These are phyloP conservation scores for Caenorhabditis sp. DNA, from an alignment of 2,888 invertebrate genomes.

Conservation along the genomic window DNA sequence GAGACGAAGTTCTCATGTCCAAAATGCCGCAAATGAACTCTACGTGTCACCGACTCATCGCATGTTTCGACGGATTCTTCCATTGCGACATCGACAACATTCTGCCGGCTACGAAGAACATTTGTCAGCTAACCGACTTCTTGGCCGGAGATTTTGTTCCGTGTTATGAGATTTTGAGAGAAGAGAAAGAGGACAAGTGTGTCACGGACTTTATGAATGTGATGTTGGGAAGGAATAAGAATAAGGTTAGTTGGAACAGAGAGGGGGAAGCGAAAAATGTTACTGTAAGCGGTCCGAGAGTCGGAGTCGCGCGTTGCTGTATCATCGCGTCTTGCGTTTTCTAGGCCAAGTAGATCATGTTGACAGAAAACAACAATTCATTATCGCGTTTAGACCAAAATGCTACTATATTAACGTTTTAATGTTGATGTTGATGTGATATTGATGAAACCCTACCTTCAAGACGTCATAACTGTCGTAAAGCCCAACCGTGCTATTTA, in stretches of 20 bases:
- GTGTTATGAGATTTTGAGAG: neutral
- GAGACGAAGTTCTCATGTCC: neutral
- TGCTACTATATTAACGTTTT: too few relatives aligned
- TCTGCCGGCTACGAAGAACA: neutral
- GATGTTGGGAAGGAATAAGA: neutral
- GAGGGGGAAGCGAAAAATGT: too few relatives aligned
- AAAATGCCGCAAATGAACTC: neutral
- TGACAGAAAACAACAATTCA: too few relatives aligned
- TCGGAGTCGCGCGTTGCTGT: too few relatives aligned
- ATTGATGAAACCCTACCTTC: too few relatives aligned
- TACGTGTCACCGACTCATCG: neutral
- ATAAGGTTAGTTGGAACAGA: neutral
- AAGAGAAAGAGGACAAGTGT: neutral
- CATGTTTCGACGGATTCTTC: neutral
- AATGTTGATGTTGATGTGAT: neutral
- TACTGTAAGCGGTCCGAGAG: too few relatives aligned
- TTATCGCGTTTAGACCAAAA: too few relatives aligned
- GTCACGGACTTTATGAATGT: neutral
- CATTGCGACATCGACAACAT: neutral
- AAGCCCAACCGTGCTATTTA: too few relatives aligned
- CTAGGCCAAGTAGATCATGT: too few relatives aligned
- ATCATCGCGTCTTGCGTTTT: too few relatives aligned
- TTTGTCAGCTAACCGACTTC: neutral
- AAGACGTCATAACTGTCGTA: too few relatives aligned
- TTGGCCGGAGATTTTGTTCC: conserved; percentile 1